Conservation (phyloP, 30 jellyfish, hydroid and myxozoan species). For the Phacellophora camtschatica region DNA sequence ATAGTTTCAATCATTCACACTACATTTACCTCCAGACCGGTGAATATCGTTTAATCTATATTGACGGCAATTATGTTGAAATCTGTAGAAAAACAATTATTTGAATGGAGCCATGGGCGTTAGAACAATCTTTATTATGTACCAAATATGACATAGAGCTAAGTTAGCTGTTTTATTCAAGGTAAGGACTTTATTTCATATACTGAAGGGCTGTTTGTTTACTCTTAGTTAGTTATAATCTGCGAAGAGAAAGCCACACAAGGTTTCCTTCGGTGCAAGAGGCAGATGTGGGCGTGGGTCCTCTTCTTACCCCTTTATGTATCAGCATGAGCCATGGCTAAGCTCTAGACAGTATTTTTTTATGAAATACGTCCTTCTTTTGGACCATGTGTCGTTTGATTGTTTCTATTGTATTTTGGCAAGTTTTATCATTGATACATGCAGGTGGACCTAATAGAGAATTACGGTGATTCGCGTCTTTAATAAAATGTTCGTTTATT, state of each 20-base stretch:
- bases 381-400: constrained; percentile 62
- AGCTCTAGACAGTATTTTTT: constrained; percentile 57
- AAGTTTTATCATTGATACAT: constrained; percentile 67
- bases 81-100: too few relatives aligned
- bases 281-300: constrained; percentile 73
- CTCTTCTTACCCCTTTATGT: constrained; percentile 16
- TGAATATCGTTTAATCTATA: too few relatives aligned
- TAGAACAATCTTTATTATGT: too few relatives aligned
- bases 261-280: constrained; percentile 35
- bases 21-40: too few relatives aligned
- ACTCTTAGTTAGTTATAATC: not conserved
- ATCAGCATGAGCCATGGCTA: constrained; percentile 50
- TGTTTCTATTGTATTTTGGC: constrained; percentile 60
- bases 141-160: too few relatives aligned
- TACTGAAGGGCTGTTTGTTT: not conserved
- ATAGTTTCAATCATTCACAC: too few relatives aligned
- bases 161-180: too few relatives aligned
- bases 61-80: too few relatives aligned
- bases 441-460: constrained; percentile 79
- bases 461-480: constrained; percentile 22
- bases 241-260: constrained; percentile 1
- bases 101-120: too few relatives aligned
- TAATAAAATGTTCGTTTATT: not conserved
- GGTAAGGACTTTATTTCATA: too few relatives aligned
- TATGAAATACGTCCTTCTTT: constrained; percentile 27